A percentile compares a stretch with the other conserved stretches of the same genome.
Evolutionary conservation across 2,113 vertebrate genomes (phyloP).

Genomic region (Microcebus tavaratra): DNA sequence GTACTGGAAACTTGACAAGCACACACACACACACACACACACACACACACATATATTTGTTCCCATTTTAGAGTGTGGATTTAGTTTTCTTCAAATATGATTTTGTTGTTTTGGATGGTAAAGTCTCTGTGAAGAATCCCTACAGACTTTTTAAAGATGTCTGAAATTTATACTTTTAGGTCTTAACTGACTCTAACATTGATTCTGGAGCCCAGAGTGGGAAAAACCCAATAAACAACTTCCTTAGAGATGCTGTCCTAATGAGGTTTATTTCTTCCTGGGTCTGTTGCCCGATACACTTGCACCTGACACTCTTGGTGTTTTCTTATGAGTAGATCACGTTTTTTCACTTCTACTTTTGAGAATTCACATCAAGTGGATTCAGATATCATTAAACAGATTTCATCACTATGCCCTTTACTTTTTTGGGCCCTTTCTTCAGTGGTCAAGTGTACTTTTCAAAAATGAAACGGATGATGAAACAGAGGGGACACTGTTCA

Average conservation of each 20-base stretch:
- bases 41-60: background rate
- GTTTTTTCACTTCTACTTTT: constrained; percentile 54
- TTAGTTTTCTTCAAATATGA: background rate
- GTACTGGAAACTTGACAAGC: background rate
- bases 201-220: constrained; percentile 17
- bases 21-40: background rate
- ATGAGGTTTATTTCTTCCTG: background rate
- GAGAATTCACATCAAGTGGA: constrained; percentile 53
- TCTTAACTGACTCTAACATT: constrained; percentile 30
- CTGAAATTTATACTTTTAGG: background rate
- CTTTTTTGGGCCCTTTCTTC: constrained; percentile 23
- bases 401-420: background rate
- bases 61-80: background rate
- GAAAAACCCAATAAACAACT: constrained; percentile 2
- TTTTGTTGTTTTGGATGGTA: background rate
- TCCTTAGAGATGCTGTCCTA: background rate
- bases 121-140: background rate
- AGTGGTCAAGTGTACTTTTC: constrained; percentile 58
- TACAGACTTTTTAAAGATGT: background rate
- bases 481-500: background rate
- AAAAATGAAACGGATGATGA: constrained; percentile 58
- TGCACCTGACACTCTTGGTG: background rate
- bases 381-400: constrained; percentile 39
- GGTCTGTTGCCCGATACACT: background rate
- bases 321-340: constrained; percentile 40